Evolutionary conservation across 2,113 vertebrate species (phyloP), one percentile per base, ranked within the genome.

Genomic region (Syngnathus scovelli): DNA sequence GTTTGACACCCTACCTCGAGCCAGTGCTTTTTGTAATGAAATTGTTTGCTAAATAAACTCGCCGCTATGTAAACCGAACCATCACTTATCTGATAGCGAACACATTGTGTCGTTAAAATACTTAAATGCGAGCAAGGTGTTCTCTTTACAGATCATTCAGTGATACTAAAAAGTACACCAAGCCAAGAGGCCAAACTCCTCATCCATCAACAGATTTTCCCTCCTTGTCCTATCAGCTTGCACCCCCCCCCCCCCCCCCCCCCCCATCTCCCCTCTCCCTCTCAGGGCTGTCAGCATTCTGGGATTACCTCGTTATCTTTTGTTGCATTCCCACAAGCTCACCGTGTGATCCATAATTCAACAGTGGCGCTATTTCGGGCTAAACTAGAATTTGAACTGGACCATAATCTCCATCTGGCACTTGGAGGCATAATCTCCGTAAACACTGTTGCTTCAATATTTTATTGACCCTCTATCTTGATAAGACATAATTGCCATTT

Each of bases 361-460:
- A 86, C 86, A 85, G 58, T 62, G 70, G 70, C 66, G 68, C 79
- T 79, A 85, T 87, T 86, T 88, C 79, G 84, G 76, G 60, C 78
- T 76, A 82, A 85, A 84, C 72, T 70, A 66, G 72, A 88, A 88
- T 88, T 83, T 87, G 61, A 88, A 85, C 83, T 85, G 81, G 75
- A 70, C 79, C 71, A 79, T 85, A 88, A 87, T 87, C 84, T 81
- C 82, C 72, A 87, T 83, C 83, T 76, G 76, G 78, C 86, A 86
- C 84, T 87, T 78, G 82, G 81, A 72, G 82, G 77, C 79, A 84
- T 87, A 89, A 88, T 88, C 78, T 77, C 78, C 81, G 77, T 86
- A 83, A 87, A 87, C 86, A 87, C 76, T 85, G 84, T 87, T 85
- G 76, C 83, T 84, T 88, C 87, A 85, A 89, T 88, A 88, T 88